Conservation (phyloP, 2,113 vertebrate species). For the Colius striatus region DNA sequence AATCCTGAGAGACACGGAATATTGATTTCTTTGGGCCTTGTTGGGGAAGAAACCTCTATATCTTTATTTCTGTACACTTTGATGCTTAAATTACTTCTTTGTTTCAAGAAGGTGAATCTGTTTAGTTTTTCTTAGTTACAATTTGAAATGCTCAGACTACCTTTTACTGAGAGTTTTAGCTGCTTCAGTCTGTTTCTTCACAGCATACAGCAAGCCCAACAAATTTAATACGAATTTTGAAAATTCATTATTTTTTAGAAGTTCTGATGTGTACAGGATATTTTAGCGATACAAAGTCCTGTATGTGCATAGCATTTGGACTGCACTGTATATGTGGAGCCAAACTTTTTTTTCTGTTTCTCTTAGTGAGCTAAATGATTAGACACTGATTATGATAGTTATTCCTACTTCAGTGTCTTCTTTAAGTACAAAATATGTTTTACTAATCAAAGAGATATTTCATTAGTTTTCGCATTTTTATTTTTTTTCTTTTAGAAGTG, state of each 20-base stretch:
- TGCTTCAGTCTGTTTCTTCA: slow-evolving; percentile 66
- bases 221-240: slow-evolving; percentile 3
- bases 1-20: slow-evolving; percentile 57
- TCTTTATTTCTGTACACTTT: slow-evolving; percentile 74
- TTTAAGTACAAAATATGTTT: slow-evolving; percentile 26
- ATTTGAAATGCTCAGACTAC: slow-evolving; percentile 52
- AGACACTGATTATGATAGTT: neutral
- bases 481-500: slow-evolving; percentile 40
- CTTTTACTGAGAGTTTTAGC: slow-evolving; percentile 60
- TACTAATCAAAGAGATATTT: slow-evolving; percentile 55
- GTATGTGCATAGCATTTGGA: neutral
- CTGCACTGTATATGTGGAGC: neutral
- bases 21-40: slow-evolving; percentile 70
- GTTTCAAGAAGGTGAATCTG: slow-evolving; percentile 73
- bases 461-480: slow-evolving; percentile 54
- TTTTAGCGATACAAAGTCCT: neutral
- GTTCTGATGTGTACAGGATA: neutral
- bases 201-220: slow-evolving; percentile 8
- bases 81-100: slow-evolving; percentile 71
- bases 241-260: neutral
- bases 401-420: slow-evolving; percentile 3
- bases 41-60: slow-evolving; percentile 71
- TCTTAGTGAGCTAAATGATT: neutral
- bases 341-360: neutral
- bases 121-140: slow-evolving; percentile 57